Evolutionary conservation across 2,888 invertebrate species (phyloP), one percentile per base, ranked within the genome.

Genomic region (Catocala sponsa): DNA sequence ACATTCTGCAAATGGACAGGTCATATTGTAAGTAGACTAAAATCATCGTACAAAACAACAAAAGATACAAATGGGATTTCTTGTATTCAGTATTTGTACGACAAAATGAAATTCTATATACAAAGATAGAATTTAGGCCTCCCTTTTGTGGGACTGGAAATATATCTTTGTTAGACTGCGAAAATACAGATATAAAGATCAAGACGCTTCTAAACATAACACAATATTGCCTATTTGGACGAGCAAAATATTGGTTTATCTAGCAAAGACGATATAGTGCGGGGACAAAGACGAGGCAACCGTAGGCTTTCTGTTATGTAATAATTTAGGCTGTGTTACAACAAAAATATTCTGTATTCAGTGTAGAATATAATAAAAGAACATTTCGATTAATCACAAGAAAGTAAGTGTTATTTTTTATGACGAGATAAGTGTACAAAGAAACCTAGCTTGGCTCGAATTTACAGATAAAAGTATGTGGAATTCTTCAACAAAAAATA

Each of bases 181-280:
- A 48, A 70, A 57, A 57, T 38, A 71, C 50, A 66, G 56, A 74
- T 63, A 71, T 59, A 66, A 58, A 70, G 64, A 77, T 74, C 65
- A 61, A 41, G 51, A 11, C 33, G 55, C 51, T 62, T 66, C 60
- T 74, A 76, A 73, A 76, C 56, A 72, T 64, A 64, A 64, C 51
- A 73, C 54, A 70, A 74, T 74, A 76, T 75, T 75, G 65, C 63
- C 61, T 65, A 74, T 77, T 71, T 62, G 63, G 53, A 25, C 53
- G 55, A 59, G 44, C 54, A 59, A 68, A 68, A 69, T 77, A 77
- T 74, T 63, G 61, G 63, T 68, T 66, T 67, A 59, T 77, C 61
- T 68, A 32, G 63, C 46, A 48, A 50, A 60, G 35, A 32, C 54
- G 59, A 60, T 55, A 50, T 59, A 59, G 43, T 55, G 32, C 33